These are phyloP conservation scores for Matsumurasca onukii DNA, from an alignment of 1,140 invertebrate genomes.

Conservation along the genomic window DNA sequence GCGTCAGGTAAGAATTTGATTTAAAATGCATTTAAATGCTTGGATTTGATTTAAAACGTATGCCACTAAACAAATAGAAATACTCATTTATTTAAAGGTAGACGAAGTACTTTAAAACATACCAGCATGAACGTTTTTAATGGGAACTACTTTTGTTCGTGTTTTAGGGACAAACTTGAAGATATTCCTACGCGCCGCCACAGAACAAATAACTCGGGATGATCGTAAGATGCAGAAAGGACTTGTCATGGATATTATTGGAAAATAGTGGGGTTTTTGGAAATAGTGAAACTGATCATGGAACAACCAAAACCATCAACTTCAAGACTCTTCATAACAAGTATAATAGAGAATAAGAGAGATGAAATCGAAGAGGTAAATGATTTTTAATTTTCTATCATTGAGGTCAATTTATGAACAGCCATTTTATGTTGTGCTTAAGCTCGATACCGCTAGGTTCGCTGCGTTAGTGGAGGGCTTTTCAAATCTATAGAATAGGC, in stretches of 20 bases:
- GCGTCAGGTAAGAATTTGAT: not conserved
- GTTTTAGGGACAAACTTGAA: not conserved
- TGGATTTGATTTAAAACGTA: not conserved
- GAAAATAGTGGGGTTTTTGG: constrained; percentile 10
- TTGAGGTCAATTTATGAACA: constrained; percentile 19
- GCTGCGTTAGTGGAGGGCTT: constrained; percentile 12
- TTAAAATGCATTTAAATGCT: not conserved
- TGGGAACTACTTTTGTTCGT: not conserved
- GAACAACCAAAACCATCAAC: constrained; percentile 44
- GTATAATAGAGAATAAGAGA: constrained; percentile 70
- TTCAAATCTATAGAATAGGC: too few species aligned
- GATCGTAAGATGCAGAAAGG: constrained; percentile 21
- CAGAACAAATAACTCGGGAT: constrained; percentile 28
- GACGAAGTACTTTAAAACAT: not conserved
- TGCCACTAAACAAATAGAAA: not conserved
- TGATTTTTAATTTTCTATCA: constrained; percentile 44
- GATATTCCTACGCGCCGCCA: constrained; percentile 26
- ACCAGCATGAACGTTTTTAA: too few species aligned
- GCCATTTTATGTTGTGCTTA: constrained; percentile 10
- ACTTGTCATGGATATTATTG: constrained; percentile 7
- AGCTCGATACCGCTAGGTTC: constrained; percentile 4
- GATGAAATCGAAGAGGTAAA: constrained; percentile 82
- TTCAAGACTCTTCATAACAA: constrained; percentile 60
- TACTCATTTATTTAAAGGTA: not conserved
- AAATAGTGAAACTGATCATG: constrained; percentile 31